Evolutionary conservation across 35 echinoderm and acorn worm species (phyloP).

Genomic region (Ophiothrix spiculata): DNA sequence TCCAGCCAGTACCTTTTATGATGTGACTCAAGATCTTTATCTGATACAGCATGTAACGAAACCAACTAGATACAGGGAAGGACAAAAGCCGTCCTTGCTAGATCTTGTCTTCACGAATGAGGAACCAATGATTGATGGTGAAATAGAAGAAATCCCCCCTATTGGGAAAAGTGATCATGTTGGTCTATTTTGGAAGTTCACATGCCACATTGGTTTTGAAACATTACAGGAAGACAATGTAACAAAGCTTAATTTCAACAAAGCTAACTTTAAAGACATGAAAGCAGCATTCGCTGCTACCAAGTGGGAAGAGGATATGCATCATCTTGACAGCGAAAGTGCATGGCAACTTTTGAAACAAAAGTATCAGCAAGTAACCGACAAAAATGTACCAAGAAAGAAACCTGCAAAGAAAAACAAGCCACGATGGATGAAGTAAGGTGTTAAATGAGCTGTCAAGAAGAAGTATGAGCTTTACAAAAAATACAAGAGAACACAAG

Average conservation of each 20-base stretch:
- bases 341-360: conserved; percentile 17
- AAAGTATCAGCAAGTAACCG: background rate
- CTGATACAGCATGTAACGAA: background rate
- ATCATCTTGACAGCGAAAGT: background rate
- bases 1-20: background rate
- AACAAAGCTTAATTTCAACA: background rate
- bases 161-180: conserved; percentile 26
- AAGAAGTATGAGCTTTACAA: conserved; percentile 32
- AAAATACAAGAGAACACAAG: conserved; percentile 13
- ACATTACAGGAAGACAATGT: background rate
- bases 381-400: conserved; percentile 23
- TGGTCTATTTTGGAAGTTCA: background rate
- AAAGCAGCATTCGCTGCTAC: background rate
- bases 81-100: conserved; percentile 7
- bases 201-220: background rate
- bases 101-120: conserved; percentile 10
- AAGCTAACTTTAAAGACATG: conserved; percentile 32
- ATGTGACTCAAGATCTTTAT: conserved; percentile 23
- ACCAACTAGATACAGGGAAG: conserved; percentile 20
- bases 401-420: background rate
- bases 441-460: background rate
- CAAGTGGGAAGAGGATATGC: conserved; percentile 23
- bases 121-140: background rate
- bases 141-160: background rate
- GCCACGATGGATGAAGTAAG: conserved; percentile 17